phyloP scores from a whole-genome alignment of 2,888 invertebrate species.

The Tipula unca region DNA sequence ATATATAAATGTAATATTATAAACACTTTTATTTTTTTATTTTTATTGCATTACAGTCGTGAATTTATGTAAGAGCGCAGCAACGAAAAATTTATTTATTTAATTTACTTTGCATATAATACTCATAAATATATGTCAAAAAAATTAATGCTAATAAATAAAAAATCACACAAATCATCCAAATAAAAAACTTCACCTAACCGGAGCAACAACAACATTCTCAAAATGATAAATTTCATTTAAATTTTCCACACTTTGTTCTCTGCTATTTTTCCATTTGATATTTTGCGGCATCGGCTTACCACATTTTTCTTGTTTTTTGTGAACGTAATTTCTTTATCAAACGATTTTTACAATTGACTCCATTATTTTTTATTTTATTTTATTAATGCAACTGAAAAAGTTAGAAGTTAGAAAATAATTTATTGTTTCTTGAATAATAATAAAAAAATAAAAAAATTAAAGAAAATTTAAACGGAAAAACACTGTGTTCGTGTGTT shows the following conservation, averaged over 20 bases:
- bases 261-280: neutral
- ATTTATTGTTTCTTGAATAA: neutral
- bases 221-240: neutral
- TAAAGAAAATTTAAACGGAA: neutral
- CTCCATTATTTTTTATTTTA: neutral
- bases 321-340: neutral
- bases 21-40: neutral
- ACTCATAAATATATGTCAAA: neutral
- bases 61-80: neutral
- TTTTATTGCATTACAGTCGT: neutral
- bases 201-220: neutral
- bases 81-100: neutral
- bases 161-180: conserved; percentile 8
- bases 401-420: neutral
- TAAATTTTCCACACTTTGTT: conserved; percentile 2
- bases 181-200: neutral
- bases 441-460: neutral
- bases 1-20: neutral
- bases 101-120: conserved; percentile 2
- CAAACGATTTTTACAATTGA: neutral
- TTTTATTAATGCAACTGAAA: conserved; percentile 3
- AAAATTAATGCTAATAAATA: conserved; percentile 14
- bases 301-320: neutral
- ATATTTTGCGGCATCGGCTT: neutral
- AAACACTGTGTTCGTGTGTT: neutral